A percentile compares a stretch with the other conserved stretches of the same genome.
phyloP scores from a whole-genome alignment of 2,888 invertebrate species.

The Trachelus iudaicus region DNA sequence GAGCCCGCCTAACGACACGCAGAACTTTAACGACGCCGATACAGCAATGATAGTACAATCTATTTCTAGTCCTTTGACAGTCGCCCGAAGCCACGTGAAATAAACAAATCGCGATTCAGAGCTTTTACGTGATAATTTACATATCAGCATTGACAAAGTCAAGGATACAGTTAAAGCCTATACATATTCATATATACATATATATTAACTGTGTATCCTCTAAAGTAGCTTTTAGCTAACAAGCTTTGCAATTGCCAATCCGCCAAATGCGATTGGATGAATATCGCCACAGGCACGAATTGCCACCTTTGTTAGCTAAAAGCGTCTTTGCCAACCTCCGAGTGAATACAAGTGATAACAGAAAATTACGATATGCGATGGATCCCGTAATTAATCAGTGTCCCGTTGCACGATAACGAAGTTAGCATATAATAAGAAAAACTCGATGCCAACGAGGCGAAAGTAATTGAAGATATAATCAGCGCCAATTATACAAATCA shows the following conservation, averaged over 20 bases:
- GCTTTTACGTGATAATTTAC: no score
- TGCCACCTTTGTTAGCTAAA: not conserved
- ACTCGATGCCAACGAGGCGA: not conserved
- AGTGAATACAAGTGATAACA: not conserved
- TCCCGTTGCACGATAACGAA: not conserved
- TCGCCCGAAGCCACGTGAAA: no score
- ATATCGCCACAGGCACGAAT: not conserved
- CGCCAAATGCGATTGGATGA: not conserved
- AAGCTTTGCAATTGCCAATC: not conserved
- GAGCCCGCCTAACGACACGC: no score
- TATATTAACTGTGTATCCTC: not conserved
- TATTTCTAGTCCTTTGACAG: no score
- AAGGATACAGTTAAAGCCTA: no score
- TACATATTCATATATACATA: no score
- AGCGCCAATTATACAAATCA: not conserved
- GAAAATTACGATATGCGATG: not conserved
- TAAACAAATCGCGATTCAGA: no score
- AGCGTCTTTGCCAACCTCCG: not conserved
- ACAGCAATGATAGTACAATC: no score
- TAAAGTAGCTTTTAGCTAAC: not conserved
- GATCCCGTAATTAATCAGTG: not conserved
- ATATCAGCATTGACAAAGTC: no score
- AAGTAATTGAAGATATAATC: not conserved
- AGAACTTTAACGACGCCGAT: no score
- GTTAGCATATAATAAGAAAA: not conserved